Evolutionary conservation across 2,797 vertebrate species (phyloP).

Genomic region (Masticophis lateralis): DNA sequence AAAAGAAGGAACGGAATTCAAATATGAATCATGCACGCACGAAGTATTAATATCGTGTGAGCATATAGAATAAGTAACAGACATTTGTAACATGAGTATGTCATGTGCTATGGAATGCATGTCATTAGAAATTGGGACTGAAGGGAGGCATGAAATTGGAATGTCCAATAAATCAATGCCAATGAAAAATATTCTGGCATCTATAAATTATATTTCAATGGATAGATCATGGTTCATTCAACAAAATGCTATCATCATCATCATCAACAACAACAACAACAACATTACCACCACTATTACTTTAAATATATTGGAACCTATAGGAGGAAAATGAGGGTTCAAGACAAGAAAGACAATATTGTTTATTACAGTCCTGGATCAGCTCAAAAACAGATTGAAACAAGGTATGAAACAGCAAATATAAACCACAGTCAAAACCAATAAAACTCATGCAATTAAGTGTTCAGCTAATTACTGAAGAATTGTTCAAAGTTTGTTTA

Average conservation of each 20-base stretch:
- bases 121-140: not conserved
- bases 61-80: not conserved
- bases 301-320: not conserved
- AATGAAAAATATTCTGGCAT: not conserved
- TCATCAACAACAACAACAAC: not conserved
- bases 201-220: not conserved
- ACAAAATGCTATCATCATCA: not conserved
- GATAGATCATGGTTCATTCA: not conserved
- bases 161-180: not conserved
- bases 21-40: not conserved
- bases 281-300: not conserved
- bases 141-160: not conserved
- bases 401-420: not conserved
- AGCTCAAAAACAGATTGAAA: not conserved
- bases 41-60: not conserved
- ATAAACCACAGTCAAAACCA: not conserved
- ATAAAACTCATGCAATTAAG: not conserved
- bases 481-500: not conserved
- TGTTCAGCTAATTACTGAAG: not conserved
- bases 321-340: not conserved
- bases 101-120: not conserved
- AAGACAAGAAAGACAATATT: not conserved
- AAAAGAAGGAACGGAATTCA: not conserved
- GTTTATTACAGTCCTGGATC: not conserved
- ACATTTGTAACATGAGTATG: not conserved